These are phyloP conservation scores for Troglohyphantes excavatus DNA, from an alignment of 2,888 invertebrate species.

Conservation along the genomic window DNA sequence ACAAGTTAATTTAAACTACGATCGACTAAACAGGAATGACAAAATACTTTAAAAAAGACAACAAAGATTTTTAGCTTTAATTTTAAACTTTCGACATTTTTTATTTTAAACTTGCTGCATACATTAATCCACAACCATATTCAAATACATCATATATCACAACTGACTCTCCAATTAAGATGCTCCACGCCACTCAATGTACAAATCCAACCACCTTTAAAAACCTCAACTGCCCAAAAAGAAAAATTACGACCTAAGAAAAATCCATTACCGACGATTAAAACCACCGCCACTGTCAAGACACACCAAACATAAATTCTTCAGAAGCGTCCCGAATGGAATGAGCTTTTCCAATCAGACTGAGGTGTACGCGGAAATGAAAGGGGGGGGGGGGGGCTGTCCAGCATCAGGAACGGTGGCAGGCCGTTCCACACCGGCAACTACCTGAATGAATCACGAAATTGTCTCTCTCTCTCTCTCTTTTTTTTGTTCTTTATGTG, in stretches of 20 bases:
- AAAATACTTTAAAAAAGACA: too few species aligned
- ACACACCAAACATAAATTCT: not conserved
- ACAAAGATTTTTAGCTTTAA: too few species aligned
- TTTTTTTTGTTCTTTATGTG: not conserved
- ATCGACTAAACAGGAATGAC: too few species aligned
- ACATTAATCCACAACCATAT: too few species aligned
- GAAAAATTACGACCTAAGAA: not conserved
- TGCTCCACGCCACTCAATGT: too few species aligned
- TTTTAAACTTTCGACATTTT: too few species aligned
- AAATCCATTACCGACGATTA: not conserved
- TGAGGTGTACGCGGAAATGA: conserved; percentile 10
- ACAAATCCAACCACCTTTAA: too few species aligned
- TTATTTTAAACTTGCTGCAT: too few species aligned
- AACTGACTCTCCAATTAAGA: too few species aligned
- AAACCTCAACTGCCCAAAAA: not conserved
- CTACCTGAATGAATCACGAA: conserved; percentile 71
- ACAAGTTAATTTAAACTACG: too few species aligned
- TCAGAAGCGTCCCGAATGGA: not conserved
- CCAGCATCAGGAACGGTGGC: not conserved
- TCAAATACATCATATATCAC: too few species aligned
- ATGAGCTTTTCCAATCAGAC: conserved; percentile 18
- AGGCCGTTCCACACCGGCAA: conserved; percentile 6
- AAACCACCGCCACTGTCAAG: not conserved
- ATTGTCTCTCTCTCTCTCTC: conserved; percentile 22
- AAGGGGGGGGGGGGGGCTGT: not conserved